Conservation (phyloP, 2,888 invertebrate genomes). For the Terebella lapidaria region DNA sequence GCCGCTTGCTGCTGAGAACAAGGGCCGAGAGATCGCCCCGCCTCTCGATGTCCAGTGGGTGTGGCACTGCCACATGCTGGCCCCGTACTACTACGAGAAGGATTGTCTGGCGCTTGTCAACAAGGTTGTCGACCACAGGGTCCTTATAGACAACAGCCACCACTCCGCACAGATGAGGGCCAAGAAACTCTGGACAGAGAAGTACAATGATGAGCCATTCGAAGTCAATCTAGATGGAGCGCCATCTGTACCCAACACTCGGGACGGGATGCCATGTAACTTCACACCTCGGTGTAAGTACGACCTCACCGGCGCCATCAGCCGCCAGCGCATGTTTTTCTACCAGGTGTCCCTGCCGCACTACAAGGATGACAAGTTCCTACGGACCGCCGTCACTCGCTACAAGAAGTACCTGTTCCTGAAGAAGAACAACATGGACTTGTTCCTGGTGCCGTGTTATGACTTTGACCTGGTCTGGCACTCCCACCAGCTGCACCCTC, state of each 20-base stretch:
- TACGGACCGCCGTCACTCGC: constrained; percentile 50
- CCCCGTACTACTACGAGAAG: constrained; percentile 42
- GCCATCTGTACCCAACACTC: not conserved
- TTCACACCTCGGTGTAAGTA: constrained; percentile 36
- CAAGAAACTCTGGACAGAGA: constrained; percentile 36
- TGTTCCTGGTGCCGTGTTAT: constrained; percentile 56
- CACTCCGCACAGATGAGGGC: constrained; percentile 51
- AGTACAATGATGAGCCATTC: constrained; percentile 38
- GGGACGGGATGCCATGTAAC: not conserved
- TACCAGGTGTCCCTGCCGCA: constrained; percentile 57
- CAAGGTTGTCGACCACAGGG: constrained; percentile 51
- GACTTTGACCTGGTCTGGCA: constrained; percentile 58
- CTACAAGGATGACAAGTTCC: constrained; percentile 52
- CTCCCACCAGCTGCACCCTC: constrained; percentile 55
- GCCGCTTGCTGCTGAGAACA: constrained; percentile 48
- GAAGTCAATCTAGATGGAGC: constrained; percentile 27
- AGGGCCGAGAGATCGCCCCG: constrained; percentile 33
- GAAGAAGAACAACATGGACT: constrained; percentile 52
- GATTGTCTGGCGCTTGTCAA: constrained; percentile 40
- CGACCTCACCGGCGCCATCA: constrained; percentile 51
- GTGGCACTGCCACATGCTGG: constrained; percentile 55
- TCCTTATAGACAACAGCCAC: constrained; percentile 39
- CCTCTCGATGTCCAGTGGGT: constrained; percentile 57
- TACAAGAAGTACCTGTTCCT: constrained; percentile 54
- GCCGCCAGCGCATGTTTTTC: constrained; percentile 54